Percentiles rank a stretch among this genome's conserved stretches.
phyloP scores from a whole-genome alignment of 2,113 vertebrate species.

The Hiodon tergisus region DNA sequence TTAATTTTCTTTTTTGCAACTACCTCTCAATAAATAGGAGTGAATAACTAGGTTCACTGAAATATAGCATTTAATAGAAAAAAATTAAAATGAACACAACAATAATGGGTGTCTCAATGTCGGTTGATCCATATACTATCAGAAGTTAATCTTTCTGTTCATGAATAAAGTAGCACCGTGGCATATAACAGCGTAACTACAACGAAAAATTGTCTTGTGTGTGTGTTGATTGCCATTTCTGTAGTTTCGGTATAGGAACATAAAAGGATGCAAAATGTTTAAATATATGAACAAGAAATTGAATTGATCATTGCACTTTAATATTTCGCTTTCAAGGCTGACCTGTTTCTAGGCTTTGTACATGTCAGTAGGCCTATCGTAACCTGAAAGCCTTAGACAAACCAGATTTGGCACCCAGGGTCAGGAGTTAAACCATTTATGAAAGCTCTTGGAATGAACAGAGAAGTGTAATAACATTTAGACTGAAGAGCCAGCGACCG shows the following conservation, averaged over 20 bases:
- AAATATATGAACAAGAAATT: slow-evolving; percentile 19
- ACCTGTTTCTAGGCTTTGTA: not conserved
- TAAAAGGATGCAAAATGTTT: slow-evolving; percentile 8
- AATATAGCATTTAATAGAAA: slow-evolving; percentile 37
- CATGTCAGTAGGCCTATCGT: not conserved
- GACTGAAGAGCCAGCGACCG: not conserved
- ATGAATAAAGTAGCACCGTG: slow-evolving; percentile 42
- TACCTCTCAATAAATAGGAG: slow-evolving; percentile 46
- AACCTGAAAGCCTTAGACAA: not conserved
- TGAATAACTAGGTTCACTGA: slow-evolving; percentile 37
- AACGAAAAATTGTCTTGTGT: not conserved
- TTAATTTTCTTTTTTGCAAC: slow-evolving; percentile 38
- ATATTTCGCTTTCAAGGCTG: slow-evolving; percentile 32
- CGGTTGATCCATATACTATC: slow-evolving; percentile 17
- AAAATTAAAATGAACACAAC: slow-evolving; percentile 32
- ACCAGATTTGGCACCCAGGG: slow-evolving; percentile 2
- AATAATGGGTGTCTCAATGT: slow-evolving; percentile 25
- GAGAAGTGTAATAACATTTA: not conserved
- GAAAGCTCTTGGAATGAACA: not conserved
- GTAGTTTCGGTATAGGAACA: slow-evolving; percentile 18
- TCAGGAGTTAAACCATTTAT: not conserved
- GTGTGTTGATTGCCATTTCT: slow-evolving; percentile 41
- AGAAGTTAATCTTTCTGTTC: slow-evolving; percentile 16
- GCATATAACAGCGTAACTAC: slow-evolving; percentile 10
- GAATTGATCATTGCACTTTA: slow-evolving; percentile 13